These are phyloP conservation scores for Macrosteles quadrilineatus DNA, from an alignment of 1,140 invertebrate species.

Conservation along the genomic window DNA sequence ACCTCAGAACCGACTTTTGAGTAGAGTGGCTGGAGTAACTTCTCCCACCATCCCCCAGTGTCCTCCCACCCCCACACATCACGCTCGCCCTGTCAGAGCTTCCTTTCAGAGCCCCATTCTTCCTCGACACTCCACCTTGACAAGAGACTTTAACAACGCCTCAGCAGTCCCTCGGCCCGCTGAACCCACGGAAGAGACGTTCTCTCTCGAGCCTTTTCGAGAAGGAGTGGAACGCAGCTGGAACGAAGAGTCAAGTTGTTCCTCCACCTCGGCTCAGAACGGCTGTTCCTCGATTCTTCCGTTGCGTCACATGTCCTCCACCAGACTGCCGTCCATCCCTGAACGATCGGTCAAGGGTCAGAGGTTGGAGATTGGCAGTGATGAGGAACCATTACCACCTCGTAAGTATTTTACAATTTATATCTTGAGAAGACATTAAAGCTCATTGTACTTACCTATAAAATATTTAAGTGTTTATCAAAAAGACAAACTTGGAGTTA, in stretches of 20 bases:
- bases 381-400: conserved; percentile 81
- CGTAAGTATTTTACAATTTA: conserved; percentile 68
- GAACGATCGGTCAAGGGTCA: conserved; percentile 64
- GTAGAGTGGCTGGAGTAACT: conserved; percentile 34
- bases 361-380: conserved; percentile 61
- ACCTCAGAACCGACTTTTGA: conserved; percentile 30
- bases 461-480: too few relatives aligned
- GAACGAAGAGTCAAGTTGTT: neutral
- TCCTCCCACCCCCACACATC: conserved; percentile 81
- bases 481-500: too few relatives aligned
- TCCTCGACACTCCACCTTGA: neutral
- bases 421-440: too few relatives aligned
- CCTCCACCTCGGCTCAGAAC: neutral
- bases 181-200: conserved; percentile 29
- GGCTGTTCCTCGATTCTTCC: conserved; percentile 51
- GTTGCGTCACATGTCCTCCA: conserved; percentile 70
- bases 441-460: too few relatives aligned
- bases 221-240: conserved; percentile 38
- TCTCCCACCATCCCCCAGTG: conserved; percentile 56
- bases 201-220: conserved; percentile 10
- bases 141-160: neutral
- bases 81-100: conserved; percentile 59
- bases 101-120: conserved; percentile 45
- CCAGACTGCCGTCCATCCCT: conserved; percentile 79
- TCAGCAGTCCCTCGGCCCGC: neutral